Evolutionary conservation across 2,797 vertebrate genomes (phyloP), one percentile per base, ranked within the genome.

Genomic region (Clamator glandarius): DNA sequence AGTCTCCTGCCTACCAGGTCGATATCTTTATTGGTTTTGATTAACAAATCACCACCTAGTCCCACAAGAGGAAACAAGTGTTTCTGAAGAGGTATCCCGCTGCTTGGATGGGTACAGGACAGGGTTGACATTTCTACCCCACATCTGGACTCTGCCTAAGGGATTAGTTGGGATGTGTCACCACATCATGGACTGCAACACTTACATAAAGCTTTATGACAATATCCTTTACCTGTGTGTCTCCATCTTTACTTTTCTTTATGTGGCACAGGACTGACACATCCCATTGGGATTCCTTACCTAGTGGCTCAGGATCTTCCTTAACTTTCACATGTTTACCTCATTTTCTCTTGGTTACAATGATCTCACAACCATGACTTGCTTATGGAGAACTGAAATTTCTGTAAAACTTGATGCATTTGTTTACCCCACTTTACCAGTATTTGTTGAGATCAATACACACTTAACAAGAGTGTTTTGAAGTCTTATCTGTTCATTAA

Each of bases 181-280:
- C 28, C 23, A 25, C 10, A 19, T 33, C 61, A 57, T n/a, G 46
- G 36, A n/a, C 12, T 21, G n/a, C n/a, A n/a, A 24, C 10, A 24
- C 8, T 52, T 46, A 42, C 0, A 2, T 7, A 28, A 46, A 4
- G n/a, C 0, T 0, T 69, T 77, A 11, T 1, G 3, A 11, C 20
- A 36, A 33, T 0, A 0, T 46, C 15, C 24, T 78, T 62, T 75
- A 78, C 17, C 39, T 66, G 12, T 41, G 24, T 50, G 48, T 39
- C 15, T 21, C 41, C 31, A 18, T 26, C 25, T 73, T 67, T 72
- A 2, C 50, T 75, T 68, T 78, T 68, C 46, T 16, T n/a, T 59
- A 2, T 28, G 23, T 54, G 36, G 17, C 36, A 57, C 8, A 6
- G 19, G 28, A 44, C 9, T 8, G 25, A 44, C 57, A 8, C 16